phyloP scores from a whole-genome alignment of 2,888 invertebrate species.

The Aspidiotus destructor region DNA sequence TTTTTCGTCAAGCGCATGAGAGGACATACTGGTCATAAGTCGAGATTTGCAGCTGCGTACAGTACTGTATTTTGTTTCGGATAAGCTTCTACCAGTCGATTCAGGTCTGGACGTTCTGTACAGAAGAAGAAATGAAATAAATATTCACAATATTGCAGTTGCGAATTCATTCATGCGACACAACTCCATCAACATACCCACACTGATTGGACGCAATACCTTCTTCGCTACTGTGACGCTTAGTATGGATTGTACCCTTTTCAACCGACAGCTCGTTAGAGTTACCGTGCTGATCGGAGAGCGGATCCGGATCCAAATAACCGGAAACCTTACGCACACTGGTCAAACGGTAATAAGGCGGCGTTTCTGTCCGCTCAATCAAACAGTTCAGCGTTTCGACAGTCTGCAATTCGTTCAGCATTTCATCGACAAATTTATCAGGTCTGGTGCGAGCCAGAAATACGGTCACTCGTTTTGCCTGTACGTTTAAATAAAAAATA shows the following conservation, averaged over 20 bases:
- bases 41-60: conserved; percentile 24
- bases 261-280: conserved; percentile 61
- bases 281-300: conserved; percentile 39
- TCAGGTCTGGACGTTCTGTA: conserved; percentile 16
- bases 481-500: conserved; percentile 32
- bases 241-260: conserved; percentile 86
- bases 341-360: conserved; percentile 92
- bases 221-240: conserved; percentile 82
- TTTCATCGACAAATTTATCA: conserved; percentile 85
- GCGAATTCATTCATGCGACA: too few relatives aligned
- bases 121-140: too few relatives aligned
- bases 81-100: conserved; percentile 14
- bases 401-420: conserved; percentile 94
- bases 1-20: conserved; percentile 26
- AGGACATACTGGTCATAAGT: conserved; percentile 10
- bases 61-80: conserved; percentile 24
- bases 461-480: conserved; percentile 91
- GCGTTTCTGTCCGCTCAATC: conserved; percentile 94
- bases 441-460: conserved; percentile 87
- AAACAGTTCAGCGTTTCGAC: conserved; percentile 92
- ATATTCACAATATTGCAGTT: too few relatives aligned
- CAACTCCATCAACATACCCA: conserved; percentile 46
- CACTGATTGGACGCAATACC: conserved; percentile 55
- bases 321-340: conserved; percentile 84
- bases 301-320: conserved; percentile 57